These are phyloP conservation scores for Brachionus manjavacas DNA, from an alignment of 1,140 invertebrate species.

Conservation along the genomic window DNA sequence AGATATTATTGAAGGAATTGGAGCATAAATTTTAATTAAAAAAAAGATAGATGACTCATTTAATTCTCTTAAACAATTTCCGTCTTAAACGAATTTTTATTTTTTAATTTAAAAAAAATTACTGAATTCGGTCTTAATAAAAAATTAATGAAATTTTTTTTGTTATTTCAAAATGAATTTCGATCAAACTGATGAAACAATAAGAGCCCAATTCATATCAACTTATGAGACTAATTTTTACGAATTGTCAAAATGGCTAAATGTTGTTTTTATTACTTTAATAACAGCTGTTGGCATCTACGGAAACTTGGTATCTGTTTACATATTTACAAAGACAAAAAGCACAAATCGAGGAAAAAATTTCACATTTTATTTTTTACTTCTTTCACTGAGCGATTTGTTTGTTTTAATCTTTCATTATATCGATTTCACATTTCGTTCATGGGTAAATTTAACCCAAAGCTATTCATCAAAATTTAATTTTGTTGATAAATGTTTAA, in stretches of 20 bases:
- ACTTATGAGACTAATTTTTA: not conserved
- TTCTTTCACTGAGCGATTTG: not conserved
- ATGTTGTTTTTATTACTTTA: not conserved
- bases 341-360: not conserved
- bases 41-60: too few species aligned
- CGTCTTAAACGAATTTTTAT: too few species aligned
- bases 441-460: conserved; percentile 16
- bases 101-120: too few species aligned
- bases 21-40: too few species aligned
- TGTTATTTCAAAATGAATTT: not conserved
- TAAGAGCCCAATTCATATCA: not conserved
- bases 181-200: not conserved
- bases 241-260: conserved; percentile 12
- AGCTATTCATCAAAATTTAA: conserved; percentile 12
- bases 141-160: too few species aligned
- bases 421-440: not conserved
- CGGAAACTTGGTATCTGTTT: not conserved
- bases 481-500: conserved; percentile 9
- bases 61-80: too few species aligned
- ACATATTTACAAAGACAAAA: not conserved
- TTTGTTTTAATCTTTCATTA: not conserved
- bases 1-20: too few species aligned
- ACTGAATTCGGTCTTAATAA: too few species aligned
- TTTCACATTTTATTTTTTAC: conserved; percentile 7
- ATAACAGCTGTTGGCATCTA: not conserved